Base-by-base conservation (phyloP, 2,797 vertebrate species). In the Melanotaenia boesemani region DNA sequence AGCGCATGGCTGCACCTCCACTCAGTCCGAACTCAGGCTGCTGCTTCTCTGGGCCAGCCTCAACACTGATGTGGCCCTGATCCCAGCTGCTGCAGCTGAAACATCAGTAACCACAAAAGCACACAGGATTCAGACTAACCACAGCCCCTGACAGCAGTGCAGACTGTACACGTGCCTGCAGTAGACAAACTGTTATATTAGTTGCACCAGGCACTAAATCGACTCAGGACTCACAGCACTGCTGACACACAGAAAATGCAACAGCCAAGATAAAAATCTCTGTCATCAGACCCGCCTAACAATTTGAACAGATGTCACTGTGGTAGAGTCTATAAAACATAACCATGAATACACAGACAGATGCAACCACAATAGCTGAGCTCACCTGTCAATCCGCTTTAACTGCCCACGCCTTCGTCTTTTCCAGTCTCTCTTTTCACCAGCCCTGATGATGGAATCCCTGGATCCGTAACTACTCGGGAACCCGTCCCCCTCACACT, bases 1-100 rank as follows among this genome's bases (percentile, higher is more conserved):
- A 90, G 70, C 95, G 95, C 97, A 98, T 98, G 84, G 91, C 85
- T 73, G 59, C 86, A 6, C 79, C 82, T 79, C 86, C 76, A 1
- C 80, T 72, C n/a, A 87, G 86, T 50, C 41, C 89, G 1, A 84
- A 81, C 7, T 28, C 18, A 48, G 75, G n/a, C 81, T 87, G 44
- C 72, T 88, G 32, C 74, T 88, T 83, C 59, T 24, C 74, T 66
- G 16, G 78, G 50, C 60, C 86, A 39, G 80, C 83, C 67, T 84
- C 84, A 1, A 66, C 2, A 69, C 67, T 68, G 80, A 52, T 41
- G 69, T 65, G 89, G 66, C 69, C 86, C 3, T 70, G 83, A 73
- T 81, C 87, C 80, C 89, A 90, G 88, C 92, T 90, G 78, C 87
- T 84, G 74, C 73, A 74, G 82, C 89, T 88, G 85, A 87, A 88